These are phyloP conservation scores for Cabera pusaria DNA, from an alignment of 2,888 invertebrate species.

Conservation along the genomic window DNA sequence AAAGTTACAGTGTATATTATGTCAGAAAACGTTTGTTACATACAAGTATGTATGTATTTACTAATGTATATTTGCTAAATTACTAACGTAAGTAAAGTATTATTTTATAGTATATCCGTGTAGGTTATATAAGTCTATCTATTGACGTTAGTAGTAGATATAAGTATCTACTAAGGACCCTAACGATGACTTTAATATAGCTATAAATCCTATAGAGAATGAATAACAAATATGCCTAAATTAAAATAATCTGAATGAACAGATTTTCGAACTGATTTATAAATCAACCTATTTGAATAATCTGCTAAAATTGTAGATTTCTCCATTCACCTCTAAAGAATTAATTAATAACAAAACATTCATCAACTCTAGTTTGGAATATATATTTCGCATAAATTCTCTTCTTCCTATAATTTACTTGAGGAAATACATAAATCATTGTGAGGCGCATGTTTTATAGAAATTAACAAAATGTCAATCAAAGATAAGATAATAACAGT, in stretches of 20 bases:
- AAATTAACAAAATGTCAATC: too few relatives aligned
- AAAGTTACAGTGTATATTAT: too few relatives aligned
- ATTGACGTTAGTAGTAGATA: too few relatives aligned
- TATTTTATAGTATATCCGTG: background rate
- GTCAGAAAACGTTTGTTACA: too few relatives aligned
- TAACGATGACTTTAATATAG: too few relatives aligned
- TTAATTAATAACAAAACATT: constrained; percentile 26
- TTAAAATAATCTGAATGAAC: constrained; percentile 20
- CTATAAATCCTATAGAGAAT: too few relatives aligned
- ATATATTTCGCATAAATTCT: constrained; percentile 12
- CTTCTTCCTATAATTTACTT: constrained; percentile 10
- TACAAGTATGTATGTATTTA: too few relatives aligned
- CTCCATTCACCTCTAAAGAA: constrained; percentile 29
- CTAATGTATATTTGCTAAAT: too few relatives aligned
- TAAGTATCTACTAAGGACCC: too few relatives aligned
- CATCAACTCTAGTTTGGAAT: constrained; percentile 15
- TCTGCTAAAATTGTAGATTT: constrained; percentile 27
- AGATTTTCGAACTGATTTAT: constrained; percentile 20
- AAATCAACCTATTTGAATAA: constrained; percentile 30
- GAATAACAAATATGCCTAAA: too few relatives aligned
- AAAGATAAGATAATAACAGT: too few relatives aligned
- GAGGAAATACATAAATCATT: constrained; percentile 12
- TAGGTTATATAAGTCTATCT: background rate
- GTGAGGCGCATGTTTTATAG: too few relatives aligned
- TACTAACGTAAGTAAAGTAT: background rate